Evolutionary conservation across 1,140 invertebrate species (phyloP).

Genomic region (Drosophila paulistorum): DNA sequence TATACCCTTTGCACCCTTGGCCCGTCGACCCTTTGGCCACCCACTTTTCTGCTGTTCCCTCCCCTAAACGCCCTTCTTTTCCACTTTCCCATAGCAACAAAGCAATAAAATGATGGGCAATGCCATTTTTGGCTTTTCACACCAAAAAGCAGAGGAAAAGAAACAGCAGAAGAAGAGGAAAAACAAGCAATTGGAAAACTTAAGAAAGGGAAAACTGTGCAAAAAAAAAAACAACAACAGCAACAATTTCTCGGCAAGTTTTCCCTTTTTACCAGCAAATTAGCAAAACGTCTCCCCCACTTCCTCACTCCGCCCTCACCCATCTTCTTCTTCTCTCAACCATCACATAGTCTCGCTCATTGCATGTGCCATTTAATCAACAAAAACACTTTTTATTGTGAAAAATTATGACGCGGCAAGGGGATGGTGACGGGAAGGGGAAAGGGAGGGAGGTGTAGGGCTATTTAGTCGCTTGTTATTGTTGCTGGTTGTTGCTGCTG

Average conservation of each 20-base stretch:
- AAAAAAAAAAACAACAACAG: conserved; percentile 21
- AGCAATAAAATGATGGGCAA: conserved; percentile 73
- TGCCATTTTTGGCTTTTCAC: conserved; percentile 75
- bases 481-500: conserved; percentile 44
- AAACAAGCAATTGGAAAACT: conserved; percentile 23
- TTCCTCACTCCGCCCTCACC: neutral
- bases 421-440: neutral
- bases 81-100: conserved; percentile 41
- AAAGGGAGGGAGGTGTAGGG: conserved; percentile 2
- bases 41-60: no score
- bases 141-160: conserved; percentile 43
- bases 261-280: conserved; percentile 42
- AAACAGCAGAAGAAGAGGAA: conserved; percentile 14
- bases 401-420: conserved; percentile 68
- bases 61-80: neutral
- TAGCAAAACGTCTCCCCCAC: conserved; percentile 31
- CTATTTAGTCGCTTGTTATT: conserved; percentile 39
- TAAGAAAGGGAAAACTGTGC: conserved; percentile 40
- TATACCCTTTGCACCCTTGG: neutral
- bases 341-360: neutral
- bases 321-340: neutral
- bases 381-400: conserved; percentile 80
- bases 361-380: conserved; percentile 71
- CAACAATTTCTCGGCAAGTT: conserved; percentile 26
- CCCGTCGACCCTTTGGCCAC: conserved; percentile 16